Conservation (phyloP, 2,797 vertebrate species). For the Catharus ustulatus region DNA sequence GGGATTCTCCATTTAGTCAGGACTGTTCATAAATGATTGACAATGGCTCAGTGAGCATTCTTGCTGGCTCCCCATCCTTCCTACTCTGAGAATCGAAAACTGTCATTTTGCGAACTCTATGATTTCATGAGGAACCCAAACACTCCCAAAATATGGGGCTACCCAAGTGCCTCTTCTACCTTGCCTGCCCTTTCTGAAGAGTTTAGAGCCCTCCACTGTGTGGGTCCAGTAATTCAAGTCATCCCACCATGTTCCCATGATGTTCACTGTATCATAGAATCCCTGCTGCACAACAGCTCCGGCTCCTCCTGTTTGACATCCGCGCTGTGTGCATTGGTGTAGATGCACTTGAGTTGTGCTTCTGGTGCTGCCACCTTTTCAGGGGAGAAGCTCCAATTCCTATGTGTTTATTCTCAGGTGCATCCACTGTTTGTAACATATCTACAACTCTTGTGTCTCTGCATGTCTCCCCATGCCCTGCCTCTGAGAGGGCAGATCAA, state of each 20-base stretch:
- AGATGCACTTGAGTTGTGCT: background rate
- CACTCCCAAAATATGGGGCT: background rate
- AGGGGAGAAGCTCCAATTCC: background rate
- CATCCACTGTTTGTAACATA: background rate
- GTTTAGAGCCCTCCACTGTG: background rate
- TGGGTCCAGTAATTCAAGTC: rapidly evolving
- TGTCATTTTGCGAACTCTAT: background rate
- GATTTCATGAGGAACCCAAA: background rate
- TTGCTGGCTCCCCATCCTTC: background rate
- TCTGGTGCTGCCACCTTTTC: background rate
- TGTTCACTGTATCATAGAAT: background rate
- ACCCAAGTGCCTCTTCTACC: background rate
- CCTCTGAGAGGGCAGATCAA: rapidly evolving
- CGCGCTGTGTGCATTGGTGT: rapidly evolving
- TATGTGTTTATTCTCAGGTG: background rate
- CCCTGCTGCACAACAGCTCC: background rate
- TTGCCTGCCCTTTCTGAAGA: background rate
- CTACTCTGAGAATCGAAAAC: background rate
- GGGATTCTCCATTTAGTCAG: background rate
- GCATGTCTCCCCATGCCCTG: background rate
- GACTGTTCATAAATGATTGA: background rate
- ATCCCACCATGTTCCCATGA: background rate
- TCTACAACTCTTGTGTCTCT: background rate
- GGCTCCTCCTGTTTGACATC: background rate
- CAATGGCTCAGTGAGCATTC: background rate